phyloP scores from a whole-genome alignment of 2,888 invertebrate species.

The Polymixis flavicincta region DNA sequence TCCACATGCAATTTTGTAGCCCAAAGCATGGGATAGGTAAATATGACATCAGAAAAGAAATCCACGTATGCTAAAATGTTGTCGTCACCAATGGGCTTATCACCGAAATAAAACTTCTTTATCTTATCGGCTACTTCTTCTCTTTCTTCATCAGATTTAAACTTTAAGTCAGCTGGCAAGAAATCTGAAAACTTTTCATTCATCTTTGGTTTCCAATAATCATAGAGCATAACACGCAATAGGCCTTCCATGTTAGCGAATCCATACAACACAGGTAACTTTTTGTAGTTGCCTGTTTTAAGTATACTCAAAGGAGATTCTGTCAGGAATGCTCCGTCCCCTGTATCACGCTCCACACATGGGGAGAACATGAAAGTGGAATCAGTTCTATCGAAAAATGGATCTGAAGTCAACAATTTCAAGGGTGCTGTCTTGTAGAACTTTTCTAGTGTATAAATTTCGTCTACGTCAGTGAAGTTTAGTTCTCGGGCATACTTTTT shows the following conservation, averaged over 20 bases:
- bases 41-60: slow-evolving; percentile 76
- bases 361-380: slow-evolving; percentile 60
- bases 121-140: slow-evolving; percentile 47
- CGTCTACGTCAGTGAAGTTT: slow-evolving; percentile 35
- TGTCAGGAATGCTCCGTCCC: slow-evolving; percentile 69
- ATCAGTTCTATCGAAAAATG: slow-evolving; percentile 44
- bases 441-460: slow-evolving; percentile 73
- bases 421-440: slow-evolving; percentile 51
- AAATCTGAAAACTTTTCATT: slow-evolving; percentile 77
- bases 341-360: slow-evolving; percentile 65
- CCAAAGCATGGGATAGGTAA: slow-evolving; percentile 70
- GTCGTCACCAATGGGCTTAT: slow-evolving; percentile 15
- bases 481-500: slow-evolving; percentile 21
- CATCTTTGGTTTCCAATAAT: slow-evolving; percentile 71
- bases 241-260: slow-evolving; percentile 75
- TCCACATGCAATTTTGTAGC: slow-evolving; percentile 70
- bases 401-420: slow-evolving; percentile 10
- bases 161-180: slow-evolving; percentile 75
- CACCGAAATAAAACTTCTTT: slow-evolving; percentile 34
- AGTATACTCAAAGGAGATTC: slow-evolving; percentile 74
- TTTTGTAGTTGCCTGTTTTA: slow-evolving; percentile 70
- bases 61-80: slow-evolving; percentile 27
- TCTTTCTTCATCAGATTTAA: slow-evolving; percentile 70
- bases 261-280: slow-evolving; percentile 75
- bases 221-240: slow-evolving; percentile 60